Percentiles rank a stretch among this genome's conserved stretches.
These are phyloP conservation scores for Albula goreensis DNA, from an alignment of 2,113 vertebrate species.

Conservation along the genomic window DNA sequence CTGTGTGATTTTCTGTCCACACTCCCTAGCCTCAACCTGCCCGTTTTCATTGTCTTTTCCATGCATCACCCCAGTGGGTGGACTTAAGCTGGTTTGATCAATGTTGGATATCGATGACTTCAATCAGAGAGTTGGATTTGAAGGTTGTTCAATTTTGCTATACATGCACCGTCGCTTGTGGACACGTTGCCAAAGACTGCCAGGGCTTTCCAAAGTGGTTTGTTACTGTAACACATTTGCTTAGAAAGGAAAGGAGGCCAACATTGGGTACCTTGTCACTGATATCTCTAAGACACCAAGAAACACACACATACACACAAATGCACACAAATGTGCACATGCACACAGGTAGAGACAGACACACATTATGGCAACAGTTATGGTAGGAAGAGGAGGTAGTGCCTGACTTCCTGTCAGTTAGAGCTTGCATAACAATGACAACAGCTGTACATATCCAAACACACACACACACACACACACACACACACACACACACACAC, in stretches of 20 bases:
- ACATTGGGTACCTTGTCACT: not conserved
- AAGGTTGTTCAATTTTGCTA: conserved; percentile 36
- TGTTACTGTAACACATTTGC: not conserved
- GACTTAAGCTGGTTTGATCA: conserved; percentile 7
- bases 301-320: not conserved
- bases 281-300: not conserved
- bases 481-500: not conserved
- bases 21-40: not conserved
- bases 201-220: not conserved
- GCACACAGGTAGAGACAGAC: not conserved
- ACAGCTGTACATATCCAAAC: not conserved
- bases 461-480: not conserved
- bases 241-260: not conserved
- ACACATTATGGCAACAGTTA: not conserved
- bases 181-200: not conserved
- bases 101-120: conserved; percentile 34
- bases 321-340: not conserved
- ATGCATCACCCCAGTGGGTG: not conserved
- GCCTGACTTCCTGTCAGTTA: too few species aligned
- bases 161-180: conserved; percentile 16
- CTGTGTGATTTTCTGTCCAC: not conserved
- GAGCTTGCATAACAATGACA: not conserved
- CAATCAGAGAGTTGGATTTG: conserved; percentile 26
- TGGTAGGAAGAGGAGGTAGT: too few species aligned
- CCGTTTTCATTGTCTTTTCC: conserved; percentile 15